Evolutionary conservation across 2,113 vertebrate species (phyloP), one percentile per base, ranked within the genome.

Genomic region (Apistogramma diplotaenia): DNA sequence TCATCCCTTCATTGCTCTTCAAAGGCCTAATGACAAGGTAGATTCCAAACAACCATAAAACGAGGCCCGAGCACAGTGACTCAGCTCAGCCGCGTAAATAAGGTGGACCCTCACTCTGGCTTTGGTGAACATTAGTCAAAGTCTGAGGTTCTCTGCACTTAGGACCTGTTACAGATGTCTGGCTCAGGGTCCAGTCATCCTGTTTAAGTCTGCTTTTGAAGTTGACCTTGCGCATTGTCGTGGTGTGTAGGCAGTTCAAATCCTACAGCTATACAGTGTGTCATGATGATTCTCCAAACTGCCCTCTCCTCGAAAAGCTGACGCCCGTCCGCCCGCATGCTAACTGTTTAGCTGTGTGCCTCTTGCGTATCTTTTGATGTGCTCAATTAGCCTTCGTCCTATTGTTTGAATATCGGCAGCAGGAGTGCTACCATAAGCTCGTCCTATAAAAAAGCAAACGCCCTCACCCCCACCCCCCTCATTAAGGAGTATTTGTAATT

Each of bases 11-110:
- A 75, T 91, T 87, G 91, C 89, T 91, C 93, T 95, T 95, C 92
- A 95, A 93, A 95, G 93, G 88, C 83, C 89, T 96, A 95, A 95
- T 96, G 93, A 95, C 94, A 95, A 95, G 94, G 95, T 95, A 94
- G 92, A 94, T 89, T 91, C 87, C 91, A 92, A 89, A 85, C 91
- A 86, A 91, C 93, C 93, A 89, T 95, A 95, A 95, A 95, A 94
- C 84, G 85, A 87, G 87, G 81, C 85, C 82, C 40, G 83, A 89
- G 90, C 92, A 23, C 84, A 55, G 87, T 95, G 94, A 95, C 91
- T 96, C 94, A 94, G 85, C 87, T 78, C 90, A 35, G 87, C 89
- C 91, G 79, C 74, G 85, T 94, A 94, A 95, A 95, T 94, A 93
- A 94, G 88, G 86, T 87, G 83, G 85, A 91, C 82, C 62, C 84